Evolutionary conservation across 2,888 invertebrate genomes (phyloP), one percentile per base, ranked within the genome.

Genomic region (Gonocerus acuteangulatus): DNA sequence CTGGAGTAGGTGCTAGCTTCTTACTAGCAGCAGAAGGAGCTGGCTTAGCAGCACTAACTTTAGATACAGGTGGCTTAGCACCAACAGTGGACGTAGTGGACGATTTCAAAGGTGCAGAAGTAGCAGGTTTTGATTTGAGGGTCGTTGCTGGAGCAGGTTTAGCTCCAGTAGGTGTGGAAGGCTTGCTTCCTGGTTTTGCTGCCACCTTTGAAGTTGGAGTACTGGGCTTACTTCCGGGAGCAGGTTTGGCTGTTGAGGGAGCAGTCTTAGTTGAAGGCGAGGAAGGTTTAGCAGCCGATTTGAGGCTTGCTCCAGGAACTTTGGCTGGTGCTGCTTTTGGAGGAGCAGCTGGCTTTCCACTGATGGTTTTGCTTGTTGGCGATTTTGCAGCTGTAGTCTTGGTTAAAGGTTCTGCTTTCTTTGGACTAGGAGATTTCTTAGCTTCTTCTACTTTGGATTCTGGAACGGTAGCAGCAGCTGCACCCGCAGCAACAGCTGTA

Each of bases 21-120:
- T 68, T 67, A 39, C 68, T 69, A 22, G 67, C 68, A 22, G 65
- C 66, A 39, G 68, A 72, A 13, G 73, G 70, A 22, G 63, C 47
- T 71, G 21, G 19, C 18, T 39, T 47, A 16, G 70, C 49, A 67
- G 72, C 52, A 54, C 60, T 60, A 13, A 48, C 56, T 9, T 47
- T 42, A 15, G 65, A 18, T 19, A 18, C 1, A 7, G 45, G 62
- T 34, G 67, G 57, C 21, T 65, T 66, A 16, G 65, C 65, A n/a
- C n/a, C n/a, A n/a, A n/a, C n/a, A n/a, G n/a, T n/a, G n/a, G n/a
- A n/a, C n/a, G n/a, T n/a, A n/a, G n/a, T n/a, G n/a, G n/a, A n/a
- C 19, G 56, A 47, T 42, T 56, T 62, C 15, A 36, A 39, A 27
- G 57, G 15, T 9, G 54, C 19, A 42, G 54, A 7, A 16, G 54